A percentile compares a stretch with the other conserved stretches of the same genome.
These are phyloP conservation scores for Macropodus opercularis DNA, from an alignment of 2,797 vertebrate genomes.

Conservation along the genomic window DNA sequence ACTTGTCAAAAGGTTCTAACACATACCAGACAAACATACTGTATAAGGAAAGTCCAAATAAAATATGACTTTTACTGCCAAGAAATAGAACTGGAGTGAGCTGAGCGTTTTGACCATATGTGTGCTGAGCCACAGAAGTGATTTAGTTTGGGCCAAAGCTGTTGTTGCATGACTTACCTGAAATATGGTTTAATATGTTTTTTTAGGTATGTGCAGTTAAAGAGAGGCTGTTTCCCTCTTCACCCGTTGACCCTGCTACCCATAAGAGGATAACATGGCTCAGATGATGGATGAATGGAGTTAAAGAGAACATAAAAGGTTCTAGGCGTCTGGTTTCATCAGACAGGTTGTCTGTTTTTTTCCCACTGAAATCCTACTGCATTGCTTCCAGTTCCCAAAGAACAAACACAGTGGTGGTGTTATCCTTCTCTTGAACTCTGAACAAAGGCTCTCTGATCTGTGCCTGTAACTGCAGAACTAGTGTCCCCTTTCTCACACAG, in stretches of 20 bases:
- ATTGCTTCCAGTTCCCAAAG: conserved; percentile 31
- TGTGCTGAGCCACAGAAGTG: neutral
- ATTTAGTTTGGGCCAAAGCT: neutral
- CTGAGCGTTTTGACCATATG: neutral
- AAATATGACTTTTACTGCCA: no score
- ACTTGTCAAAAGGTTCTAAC: no score
- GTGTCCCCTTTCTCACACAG: neutral
- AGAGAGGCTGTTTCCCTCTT: no score
- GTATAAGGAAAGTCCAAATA: no score
- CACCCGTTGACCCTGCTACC: no score
- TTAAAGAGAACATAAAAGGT: no score
- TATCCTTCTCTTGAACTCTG: conserved; percentile 24
- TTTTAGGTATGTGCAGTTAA: neutral
- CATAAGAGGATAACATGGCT: no score
- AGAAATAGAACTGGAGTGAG: neutral
- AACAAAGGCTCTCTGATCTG: conserved; percentile 14
- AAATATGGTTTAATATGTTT: neutral
- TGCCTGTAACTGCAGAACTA: neutral
- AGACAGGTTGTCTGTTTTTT: conserved; percentile 15
- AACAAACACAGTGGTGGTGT: conserved; percentile 26
- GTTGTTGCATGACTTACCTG: neutral
- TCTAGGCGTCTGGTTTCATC: neutral
- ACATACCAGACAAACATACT: no score
- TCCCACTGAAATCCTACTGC: conserved; percentile 42
- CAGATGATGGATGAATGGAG: no score